Base-by-base conservation (phyloP, 1,140 invertebrate species). In the Spodoptera litura region DNA sequence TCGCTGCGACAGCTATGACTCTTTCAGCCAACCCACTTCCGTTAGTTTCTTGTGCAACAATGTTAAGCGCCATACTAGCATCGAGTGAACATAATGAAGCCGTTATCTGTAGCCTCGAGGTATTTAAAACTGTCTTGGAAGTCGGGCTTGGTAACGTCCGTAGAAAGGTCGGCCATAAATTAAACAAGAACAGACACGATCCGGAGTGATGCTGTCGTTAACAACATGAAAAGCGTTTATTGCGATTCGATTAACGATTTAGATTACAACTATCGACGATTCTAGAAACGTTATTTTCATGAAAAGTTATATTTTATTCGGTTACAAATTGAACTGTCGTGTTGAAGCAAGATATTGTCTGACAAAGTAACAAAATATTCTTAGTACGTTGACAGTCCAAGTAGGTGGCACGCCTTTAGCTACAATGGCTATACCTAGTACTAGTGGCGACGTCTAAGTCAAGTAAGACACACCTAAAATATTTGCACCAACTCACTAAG, bases 401-500 rank as follows among this genome's bases (percentile, higher is more conserved):
- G 8, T 53, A 49, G 56, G 35, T 35, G 52, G n/a, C 20, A 73
- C 27, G 12, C 38, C 53, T 52, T 53, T 51, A 52, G 64, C 49
- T 13, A 61, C 15, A 62, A 64, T 53, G 49, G 44, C 25, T 64
- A 35, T 59, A n/a, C n/a, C n/a, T n/a, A 38, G 5, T 9, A 31
- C 51, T 11, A 72, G 68, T 56, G 27, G 68, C 27, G 51, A 38
- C 68, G 68, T 72, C 53, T 72, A 71, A 35, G 10, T 31, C 27
- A 56, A 72, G 77, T 15, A 56, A 72, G 77, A 56, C 78, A 79
- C 81, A 72, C 66, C 78, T 77, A 76, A 79, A 81, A 82, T 79
- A 76, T 82, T 77, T 72, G 58, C 78, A 61, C 64, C 27, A 35
- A 61, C 20, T 70, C 72, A 59, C 55, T 70, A 27, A 75, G n/a